phyloP scores from a whole-genome alignment of 2,888 invertebrate species.

The Acrobasis repandana region DNA sequence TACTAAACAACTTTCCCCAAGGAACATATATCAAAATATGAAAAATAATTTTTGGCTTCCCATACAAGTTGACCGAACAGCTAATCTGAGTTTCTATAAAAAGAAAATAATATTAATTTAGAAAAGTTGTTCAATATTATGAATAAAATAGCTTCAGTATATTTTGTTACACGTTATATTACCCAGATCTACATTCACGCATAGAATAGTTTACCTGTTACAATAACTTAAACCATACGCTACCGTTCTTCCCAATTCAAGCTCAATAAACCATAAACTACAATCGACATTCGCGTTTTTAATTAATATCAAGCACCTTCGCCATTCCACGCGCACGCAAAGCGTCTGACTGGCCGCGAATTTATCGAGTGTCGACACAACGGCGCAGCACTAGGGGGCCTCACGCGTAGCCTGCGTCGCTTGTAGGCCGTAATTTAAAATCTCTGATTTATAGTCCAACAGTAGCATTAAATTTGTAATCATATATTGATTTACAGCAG shows the following conservation, averaged over 20 bases:
- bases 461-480: conserved; percentile 84
- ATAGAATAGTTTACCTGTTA: conserved; percentile 18
- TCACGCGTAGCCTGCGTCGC: conserved; percentile 71
- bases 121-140: too few species aligned
- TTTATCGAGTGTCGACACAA: conserved; percentile 76
- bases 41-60: too few species aligned
- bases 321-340: conserved; percentile 32
- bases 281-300: conserved; percentile 39
- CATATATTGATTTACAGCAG: conserved; percentile 81
- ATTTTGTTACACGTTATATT: too few species aligned
- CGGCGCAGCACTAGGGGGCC: conserved; percentile 79
- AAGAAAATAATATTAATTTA: too few species aligned
- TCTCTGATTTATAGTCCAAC: conserved; percentile 80
- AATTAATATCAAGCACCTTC: conserved; percentile 35
- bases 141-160: too few species aligned
- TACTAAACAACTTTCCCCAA: too few species aligned
- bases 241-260: conserved; percentile 13
- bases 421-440: conserved; percentile 81
- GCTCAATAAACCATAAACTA: conserved; percentile 22
- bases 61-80: too few species aligned
- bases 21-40: too few species aligned
- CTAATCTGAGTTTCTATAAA: too few species aligned
- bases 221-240: conserved; percentile 7
- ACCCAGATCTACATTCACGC: background rate
- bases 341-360: conserved; percentile 40